A percentile compares a stretch with the other conserved stretches of the same genome.
Conservation (phyloP, 2,113 vertebrate genomes). For the Otis tarda region DNA sequence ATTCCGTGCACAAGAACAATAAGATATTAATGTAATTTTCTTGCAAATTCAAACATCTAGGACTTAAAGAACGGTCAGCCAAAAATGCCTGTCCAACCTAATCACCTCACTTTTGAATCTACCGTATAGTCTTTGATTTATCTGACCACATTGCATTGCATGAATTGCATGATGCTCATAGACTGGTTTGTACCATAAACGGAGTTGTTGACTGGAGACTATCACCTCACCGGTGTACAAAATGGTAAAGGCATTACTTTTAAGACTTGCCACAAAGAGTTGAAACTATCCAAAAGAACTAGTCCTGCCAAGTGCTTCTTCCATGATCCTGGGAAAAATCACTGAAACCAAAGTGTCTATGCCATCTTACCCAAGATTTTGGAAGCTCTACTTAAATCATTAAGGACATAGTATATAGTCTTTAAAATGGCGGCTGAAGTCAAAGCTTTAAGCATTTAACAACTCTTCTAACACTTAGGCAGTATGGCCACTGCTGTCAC, state of each 20-base stretch:
- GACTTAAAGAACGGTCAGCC: neutral
- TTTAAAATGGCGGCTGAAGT: neutral
- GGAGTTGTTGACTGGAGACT: neutral
- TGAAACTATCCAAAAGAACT: neutral
- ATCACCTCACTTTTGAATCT: too few species aligned
- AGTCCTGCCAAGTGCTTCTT: neutral
- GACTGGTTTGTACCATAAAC: neutral
- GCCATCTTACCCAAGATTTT: neutral
- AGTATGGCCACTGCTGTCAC: accelerated
- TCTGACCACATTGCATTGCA: too few species aligned
- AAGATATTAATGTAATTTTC: neutral
- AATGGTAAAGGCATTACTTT: neutral
- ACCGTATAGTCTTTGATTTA: too few species aligned
- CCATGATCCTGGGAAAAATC: neutral
- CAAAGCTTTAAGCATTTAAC: neutral
- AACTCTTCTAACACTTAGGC: neutral
- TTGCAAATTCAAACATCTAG: neutral
- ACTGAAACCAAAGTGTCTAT: neutral
- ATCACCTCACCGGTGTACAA: neutral
- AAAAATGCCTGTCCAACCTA: neutral
- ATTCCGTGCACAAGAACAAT: neutral
- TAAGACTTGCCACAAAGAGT: neutral
- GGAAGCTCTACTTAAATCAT: neutral
- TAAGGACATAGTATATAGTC: neutral
- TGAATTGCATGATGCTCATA: too few species aligned